Conservation (phyloP, 2,113 vertebrate genomes). For the Motacilla alba region DNA sequence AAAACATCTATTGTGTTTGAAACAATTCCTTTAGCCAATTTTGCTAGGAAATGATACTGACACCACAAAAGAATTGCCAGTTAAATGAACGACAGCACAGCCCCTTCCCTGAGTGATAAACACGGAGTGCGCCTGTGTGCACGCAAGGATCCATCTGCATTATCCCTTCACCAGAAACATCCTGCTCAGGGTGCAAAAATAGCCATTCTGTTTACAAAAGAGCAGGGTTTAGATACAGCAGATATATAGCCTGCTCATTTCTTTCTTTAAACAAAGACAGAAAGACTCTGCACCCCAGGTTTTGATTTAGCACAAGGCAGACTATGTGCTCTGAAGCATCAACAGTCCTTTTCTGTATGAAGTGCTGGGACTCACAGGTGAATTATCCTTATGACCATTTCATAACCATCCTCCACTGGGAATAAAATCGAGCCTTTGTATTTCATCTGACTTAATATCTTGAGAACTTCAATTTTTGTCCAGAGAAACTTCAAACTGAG, state of each 20-base stretch:
- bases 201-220: constrained; percentile 19
- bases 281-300: not conserved
- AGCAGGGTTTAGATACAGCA: not conserved
- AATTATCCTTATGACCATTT: constrained; percentile 17
- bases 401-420: not conserved
- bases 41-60: constrained; percentile 10
- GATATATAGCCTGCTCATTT: not conserved
- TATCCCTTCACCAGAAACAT: constrained; percentile 34
- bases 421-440: not conserved
- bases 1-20: constrained; percentile 36
- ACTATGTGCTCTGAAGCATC: not conserved
- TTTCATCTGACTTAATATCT: not conserved
- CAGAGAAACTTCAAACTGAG: not conserved
- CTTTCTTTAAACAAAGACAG: constrained; percentile 23
- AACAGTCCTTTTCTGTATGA: not conserved
- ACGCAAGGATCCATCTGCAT: not conserved
- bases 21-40: constrained; percentile 52
- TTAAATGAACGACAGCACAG: constrained; percentile 1
- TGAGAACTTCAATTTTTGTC: not conserved
- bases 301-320: not conserved
- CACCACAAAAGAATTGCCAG: constrained; percentile 31
- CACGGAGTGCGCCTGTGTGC: not conserved
- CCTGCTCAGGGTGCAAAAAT: constrained; percentile 24
- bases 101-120: not conserved
- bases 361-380: not conserved